These are phyloP conservation scores for Drosophila pegasa DNA, from an alignment of 2,888 invertebrate species.

Conservation along the genomic window DNA sequence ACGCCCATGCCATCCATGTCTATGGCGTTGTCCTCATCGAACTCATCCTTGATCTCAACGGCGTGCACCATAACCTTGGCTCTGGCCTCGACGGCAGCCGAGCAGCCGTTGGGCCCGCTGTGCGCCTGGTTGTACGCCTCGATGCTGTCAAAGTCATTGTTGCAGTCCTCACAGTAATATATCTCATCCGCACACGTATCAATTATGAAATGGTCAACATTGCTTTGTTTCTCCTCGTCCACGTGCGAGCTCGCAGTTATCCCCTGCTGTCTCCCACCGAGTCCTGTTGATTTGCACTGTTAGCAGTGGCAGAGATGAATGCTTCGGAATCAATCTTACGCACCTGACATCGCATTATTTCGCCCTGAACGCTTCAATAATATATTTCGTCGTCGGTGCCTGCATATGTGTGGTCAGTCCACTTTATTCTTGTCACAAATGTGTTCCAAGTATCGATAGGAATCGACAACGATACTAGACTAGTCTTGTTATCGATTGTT, in stretches of 20 bases:
- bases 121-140: constrained; percentile 50
- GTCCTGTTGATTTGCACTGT: constrained; percentile 15
- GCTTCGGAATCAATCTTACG: background rate
- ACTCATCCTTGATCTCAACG: constrained; percentile 39
- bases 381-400: background rate
- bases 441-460: constrained; percentile 20
- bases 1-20: constrained; percentile 19
- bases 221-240: constrained; percentile 26
- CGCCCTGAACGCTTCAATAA: background rate
- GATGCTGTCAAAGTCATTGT: constrained; percentile 42
- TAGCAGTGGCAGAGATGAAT: background rate
- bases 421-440: constrained; percentile 19
- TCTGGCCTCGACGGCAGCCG: constrained; percentile 13
- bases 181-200: constrained; percentile 38
- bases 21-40: constrained; percentile 26
- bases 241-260: constrained; percentile 34
- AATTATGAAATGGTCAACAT: constrained; percentile 50
- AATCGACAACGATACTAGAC: background rate
- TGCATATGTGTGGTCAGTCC: background rate
- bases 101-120: constrained; percentile 25
- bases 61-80: constrained; percentile 25
- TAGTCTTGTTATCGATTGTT: background rate
- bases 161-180: constrained; percentile 56
- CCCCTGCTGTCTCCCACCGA: background rate
- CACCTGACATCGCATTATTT: constrained; percentile 61